Conservation (phyloP, 1,140 invertebrate genomes). For the Diabrotica virgifera region DNA sequence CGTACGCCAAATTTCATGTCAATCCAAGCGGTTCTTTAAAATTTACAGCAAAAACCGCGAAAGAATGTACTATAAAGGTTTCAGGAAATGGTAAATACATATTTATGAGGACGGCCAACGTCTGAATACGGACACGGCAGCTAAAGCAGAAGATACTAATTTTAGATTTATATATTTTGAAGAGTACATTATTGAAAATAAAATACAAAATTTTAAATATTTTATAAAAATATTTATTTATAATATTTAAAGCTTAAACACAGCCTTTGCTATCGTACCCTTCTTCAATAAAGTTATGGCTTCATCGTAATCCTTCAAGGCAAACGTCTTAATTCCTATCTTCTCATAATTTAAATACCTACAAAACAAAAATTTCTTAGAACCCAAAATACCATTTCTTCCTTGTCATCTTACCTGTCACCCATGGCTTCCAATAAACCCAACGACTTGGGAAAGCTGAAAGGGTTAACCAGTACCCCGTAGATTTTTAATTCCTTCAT, state of each 20-base stretch:
- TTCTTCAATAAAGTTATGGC: constrained; percentile 57
- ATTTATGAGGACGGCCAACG: too few relatives aligned
- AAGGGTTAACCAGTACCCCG: constrained; percentile 66
- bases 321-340: constrained; percentile 61
- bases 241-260: constrained; percentile 57
- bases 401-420: constrained; percentile 43
- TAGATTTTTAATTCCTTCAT: constrained; percentile 62
- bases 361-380: constrained; percentile 7
- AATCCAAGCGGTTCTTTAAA: too few relatives aligned
- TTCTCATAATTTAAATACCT: constrained; percentile 62
- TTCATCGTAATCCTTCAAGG: constrained; percentile 56
- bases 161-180: too few relatives aligned
- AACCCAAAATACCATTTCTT: neutral
- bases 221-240: neutral
- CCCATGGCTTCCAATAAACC: constrained; percentile 61
- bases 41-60: too few relatives aligned
- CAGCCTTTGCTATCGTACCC: constrained; percentile 62
- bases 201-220: too few relatives aligned
- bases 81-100: too few relatives aligned
- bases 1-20: too few relatives aligned
- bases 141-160: too few relatives aligned
- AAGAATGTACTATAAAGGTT: too few relatives aligned
- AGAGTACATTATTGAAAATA: too few relatives aligned
- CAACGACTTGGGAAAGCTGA: constrained; percentile 61
- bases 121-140: too few relatives aligned